Evolutionary conservation across 2,797 vertebrate species (phyloP).

Genomic region (Anisognathus igniventris): DNA sequence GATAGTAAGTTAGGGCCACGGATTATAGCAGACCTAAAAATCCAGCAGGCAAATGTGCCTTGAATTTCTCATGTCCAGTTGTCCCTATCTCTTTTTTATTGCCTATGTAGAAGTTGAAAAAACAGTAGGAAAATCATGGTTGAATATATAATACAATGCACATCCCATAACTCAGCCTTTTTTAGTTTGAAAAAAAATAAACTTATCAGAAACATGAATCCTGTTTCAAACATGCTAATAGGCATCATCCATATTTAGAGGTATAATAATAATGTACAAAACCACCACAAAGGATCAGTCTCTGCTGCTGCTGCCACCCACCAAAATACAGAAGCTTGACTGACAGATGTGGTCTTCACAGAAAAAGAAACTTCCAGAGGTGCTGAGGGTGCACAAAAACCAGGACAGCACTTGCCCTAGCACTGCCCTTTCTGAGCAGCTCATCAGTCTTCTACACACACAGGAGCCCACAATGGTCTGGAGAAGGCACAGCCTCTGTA

Average conservation of each 20-base stretch:
- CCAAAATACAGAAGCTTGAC: background rate
- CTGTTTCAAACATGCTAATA: background rate
- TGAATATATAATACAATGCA: background rate
- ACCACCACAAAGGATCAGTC: background rate
- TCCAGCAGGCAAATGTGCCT: background rate
- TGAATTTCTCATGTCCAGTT: background rate
- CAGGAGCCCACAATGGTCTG: accelerated
- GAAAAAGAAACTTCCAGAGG: background rate
- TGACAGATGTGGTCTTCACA: background rate
- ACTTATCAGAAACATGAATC: background rate
- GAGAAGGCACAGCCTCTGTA: background rate
- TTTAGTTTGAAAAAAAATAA: background rate
- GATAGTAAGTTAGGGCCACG: background rate
- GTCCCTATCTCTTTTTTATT: background rate
- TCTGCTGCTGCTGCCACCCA: background rate
- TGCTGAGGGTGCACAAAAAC: background rate
- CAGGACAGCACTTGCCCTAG: background rate
- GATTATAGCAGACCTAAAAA: background rate
- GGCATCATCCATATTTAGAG: background rate
- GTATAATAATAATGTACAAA: background rate
- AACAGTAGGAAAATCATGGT: background rate
- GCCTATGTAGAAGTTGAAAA: background rate
- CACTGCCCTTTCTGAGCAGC: background rate
- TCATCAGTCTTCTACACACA: background rate
- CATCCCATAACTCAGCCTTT: background rate